phyloP scores from a whole-genome alignment of 1,140 invertebrate species.

The Leguminivora glycinivorella region DNA sequence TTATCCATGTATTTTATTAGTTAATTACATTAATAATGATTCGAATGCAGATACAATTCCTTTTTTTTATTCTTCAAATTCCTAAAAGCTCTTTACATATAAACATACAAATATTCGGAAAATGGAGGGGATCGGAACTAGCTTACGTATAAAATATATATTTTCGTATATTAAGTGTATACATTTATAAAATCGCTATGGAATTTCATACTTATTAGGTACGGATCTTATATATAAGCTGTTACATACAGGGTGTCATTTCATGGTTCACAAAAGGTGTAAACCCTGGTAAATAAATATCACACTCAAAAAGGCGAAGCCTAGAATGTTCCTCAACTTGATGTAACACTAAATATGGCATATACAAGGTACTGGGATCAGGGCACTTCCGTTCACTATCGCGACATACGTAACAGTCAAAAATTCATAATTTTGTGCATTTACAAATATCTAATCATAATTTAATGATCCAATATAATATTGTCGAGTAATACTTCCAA shows the following conservation, averaged over 20 bases:
- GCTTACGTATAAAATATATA: constrained; percentile 35
- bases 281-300: constrained; percentile 6
- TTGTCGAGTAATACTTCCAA: constrained; percentile 21
- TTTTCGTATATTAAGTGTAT: constrained; percentile 26
- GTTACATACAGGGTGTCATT: neutral
- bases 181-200: constrained; percentile 25
- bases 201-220: constrained; percentile 20
- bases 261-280: neutral
- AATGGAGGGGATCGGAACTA: constrained; percentile 40
- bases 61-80: constrained; percentile 9
- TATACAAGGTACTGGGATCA: constrained; percentile 35
- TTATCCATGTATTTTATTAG: neutral
- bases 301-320: constrained; percentile 2
- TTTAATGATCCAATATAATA: constrained; percentile 22
- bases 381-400: constrained; percentile 33
- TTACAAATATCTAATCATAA: constrained; percentile 6
- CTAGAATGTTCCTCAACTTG: constrained; percentile 32
- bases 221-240: neutral
- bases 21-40: constrained; percentile 1
- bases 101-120: constrained; percentile 26
- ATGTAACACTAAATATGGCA: constrained; percentile 36
- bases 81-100: constrained; percentile 30
- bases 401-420: constrained; percentile 9
- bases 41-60: constrained; percentile 16
- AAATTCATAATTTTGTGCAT: constrained; percentile 11